A percentile compares a stretch with the other conserved stretches of the same genome.
phyloP scores from a whole-genome alignment of 2,113 vertebrate species.

The Cyprinodon tularosa region DNA sequence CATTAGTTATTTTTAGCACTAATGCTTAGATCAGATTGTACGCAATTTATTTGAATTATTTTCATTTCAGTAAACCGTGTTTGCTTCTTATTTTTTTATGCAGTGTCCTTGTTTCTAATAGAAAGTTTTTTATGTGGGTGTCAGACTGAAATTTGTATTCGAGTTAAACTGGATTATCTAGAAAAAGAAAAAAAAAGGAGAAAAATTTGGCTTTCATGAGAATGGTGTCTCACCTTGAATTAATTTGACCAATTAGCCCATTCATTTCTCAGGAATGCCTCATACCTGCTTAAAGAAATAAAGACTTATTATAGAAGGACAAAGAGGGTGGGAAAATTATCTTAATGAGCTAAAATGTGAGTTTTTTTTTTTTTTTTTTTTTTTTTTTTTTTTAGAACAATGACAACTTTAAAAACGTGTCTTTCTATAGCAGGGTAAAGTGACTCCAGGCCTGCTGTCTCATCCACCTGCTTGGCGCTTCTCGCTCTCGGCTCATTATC shows the following conservation, averaged over 20 bases:
- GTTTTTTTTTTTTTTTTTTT: background rate
- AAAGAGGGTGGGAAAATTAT: too few relatives aligned
- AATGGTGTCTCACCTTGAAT: background rate
- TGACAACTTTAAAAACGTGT: background rate
- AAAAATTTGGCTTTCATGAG: too few relatives aligned
- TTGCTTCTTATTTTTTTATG: background rate
- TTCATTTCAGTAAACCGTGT: background rate
- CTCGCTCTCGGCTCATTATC: slow-evolving; percentile 57
- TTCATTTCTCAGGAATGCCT: background rate
- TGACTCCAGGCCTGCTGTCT: background rate
- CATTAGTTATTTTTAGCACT: background rate
- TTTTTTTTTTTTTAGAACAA: too few relatives aligned
- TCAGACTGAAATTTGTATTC: background rate
- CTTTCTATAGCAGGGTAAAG: background rate
- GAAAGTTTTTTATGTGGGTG: background rate
- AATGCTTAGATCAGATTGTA: background rate
- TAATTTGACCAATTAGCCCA: background rate
- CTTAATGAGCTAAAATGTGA: too few relatives aligned
- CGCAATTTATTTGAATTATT: background rate
- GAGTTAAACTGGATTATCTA: background rate
- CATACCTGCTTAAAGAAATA: too few relatives aligned
- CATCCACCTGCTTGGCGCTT: slow-evolving; percentile 27
- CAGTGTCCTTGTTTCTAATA: background rate
- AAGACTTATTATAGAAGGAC: too few relatives aligned
- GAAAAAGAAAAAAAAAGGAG: too few relatives aligned